Conservation (phyloP, 2,888 invertebrate genomes). For the Trachelus troglodyta region DNA sequence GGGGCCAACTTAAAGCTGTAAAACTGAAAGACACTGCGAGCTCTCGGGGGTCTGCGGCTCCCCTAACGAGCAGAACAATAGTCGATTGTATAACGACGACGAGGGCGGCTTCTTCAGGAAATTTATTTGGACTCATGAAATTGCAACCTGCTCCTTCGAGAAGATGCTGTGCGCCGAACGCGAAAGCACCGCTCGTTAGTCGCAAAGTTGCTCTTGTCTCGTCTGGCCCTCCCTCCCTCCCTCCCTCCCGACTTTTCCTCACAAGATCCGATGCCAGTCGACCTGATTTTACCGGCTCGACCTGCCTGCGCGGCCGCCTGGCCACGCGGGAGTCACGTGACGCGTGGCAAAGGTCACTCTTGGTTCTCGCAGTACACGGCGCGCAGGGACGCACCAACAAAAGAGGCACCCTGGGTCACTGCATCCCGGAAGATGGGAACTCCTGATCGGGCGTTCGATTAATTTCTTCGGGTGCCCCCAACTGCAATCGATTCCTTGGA, state of each 20-base stretch:
- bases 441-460: no score
- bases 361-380: no score
- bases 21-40: no score
- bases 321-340: no score
- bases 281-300: no score
- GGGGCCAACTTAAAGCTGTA: no score
- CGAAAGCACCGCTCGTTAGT: not conserved
- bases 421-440: no score
- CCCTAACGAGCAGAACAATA: slow-evolving; percentile 24
- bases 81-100: not conserved
- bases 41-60: slow-evolving; percentile 18
- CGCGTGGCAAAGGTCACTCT: no score
- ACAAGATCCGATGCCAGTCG: not conserved
- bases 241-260: not conserved
- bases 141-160: not conserved
- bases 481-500: no score
- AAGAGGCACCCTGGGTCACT: no score
- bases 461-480: no score
- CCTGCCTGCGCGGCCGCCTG: not conserved
- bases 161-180: not conserved
- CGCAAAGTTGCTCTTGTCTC: not conserved
- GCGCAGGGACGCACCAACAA: no score
- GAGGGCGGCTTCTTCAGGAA: not conserved
- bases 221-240: not conserved
- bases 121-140: not conserved